phyloP scores from a whole-genome alignment of 2,113 vertebrate species.

The Eurypyga helias region DNA sequence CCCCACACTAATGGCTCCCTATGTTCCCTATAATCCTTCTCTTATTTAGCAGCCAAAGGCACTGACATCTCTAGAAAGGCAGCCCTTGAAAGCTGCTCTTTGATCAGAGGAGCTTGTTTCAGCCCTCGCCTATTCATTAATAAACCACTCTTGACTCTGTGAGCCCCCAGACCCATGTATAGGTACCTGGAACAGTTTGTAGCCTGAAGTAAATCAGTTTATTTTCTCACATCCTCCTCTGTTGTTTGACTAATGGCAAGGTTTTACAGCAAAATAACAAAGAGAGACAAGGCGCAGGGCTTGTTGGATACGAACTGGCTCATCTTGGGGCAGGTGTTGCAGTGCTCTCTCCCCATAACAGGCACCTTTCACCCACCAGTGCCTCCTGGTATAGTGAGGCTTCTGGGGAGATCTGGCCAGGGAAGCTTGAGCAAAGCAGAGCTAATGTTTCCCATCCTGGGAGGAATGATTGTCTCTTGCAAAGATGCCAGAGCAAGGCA shows the following conservation, averaged over 20 bases:
- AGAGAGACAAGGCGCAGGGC: neutral
- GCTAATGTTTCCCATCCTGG: neutral
- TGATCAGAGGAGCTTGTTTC: neutral
- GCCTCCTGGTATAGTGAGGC: accelerated
- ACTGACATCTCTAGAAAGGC: neutral
- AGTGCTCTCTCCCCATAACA: neutral
- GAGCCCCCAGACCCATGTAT: neutral
- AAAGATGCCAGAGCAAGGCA: neutral
- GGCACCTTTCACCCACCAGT: neutral
- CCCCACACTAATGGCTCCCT: neutral
- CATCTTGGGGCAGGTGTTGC: accelerated
- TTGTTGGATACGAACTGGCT: neutral
- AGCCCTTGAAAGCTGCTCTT: neutral
- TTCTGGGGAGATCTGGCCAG: neutral
- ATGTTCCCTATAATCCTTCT: neutral
- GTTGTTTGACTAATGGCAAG: neutral
- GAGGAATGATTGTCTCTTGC: neutral
- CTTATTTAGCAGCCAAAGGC: neutral
- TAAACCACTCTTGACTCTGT: neutral
- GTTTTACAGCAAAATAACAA: neutral
- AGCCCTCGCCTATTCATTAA: too few relatives aligned
- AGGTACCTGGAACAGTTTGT: neutral
- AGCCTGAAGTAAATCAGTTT: neutral
- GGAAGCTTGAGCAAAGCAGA: neutral
- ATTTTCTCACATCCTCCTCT: neutral